Percentiles rank a stretch among this genome's conserved stretches.
phyloP scores from a whole-genome alignment of 1,140 invertebrate species.

The Hirudo medicinalis region DNA sequence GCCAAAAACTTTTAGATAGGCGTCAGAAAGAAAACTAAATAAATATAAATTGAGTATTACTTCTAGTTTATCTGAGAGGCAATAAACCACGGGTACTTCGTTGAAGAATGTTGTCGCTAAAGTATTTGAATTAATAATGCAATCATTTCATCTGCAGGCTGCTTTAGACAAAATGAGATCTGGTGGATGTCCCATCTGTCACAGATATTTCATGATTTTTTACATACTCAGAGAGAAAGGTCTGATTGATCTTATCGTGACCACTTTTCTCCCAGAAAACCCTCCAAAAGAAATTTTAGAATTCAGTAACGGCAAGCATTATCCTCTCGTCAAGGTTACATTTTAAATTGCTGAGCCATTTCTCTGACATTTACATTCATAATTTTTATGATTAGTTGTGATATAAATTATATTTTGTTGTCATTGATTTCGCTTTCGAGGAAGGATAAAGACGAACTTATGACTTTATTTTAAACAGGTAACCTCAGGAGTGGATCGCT shows the following conservation, averaged over 20 bases:
- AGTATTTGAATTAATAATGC: background rate
- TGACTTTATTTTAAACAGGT: conserved; percentile 9
- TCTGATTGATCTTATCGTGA: conserved; percentile 34
- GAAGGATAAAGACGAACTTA: too few species aligned
- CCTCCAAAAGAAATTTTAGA: conserved; percentile 34
- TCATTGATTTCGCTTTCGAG: too few species aligned
- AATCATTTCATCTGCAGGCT: conserved; percentile 22
- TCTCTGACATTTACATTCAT: background rate
- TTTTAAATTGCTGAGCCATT: conserved; percentile 12
- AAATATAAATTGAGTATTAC: background rate
- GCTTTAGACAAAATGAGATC: conserved; percentile 32
- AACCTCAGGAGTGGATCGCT: conserved; percentile 24
- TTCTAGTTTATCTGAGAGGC: too few species aligned
- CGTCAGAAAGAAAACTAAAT: background rate
- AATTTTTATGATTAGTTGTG: background rate
- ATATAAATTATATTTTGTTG: background rate
- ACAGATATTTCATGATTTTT: conserved; percentile 38
- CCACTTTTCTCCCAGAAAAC: conserved; percentile 33
- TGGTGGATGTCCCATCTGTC: conserved; percentile 37
- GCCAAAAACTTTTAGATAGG: background rate
- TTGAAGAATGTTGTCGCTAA: background rate
- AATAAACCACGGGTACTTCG: too few species aligned
- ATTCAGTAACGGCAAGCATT: conserved; percentile 31
- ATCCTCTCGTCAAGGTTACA: conserved; percentile 32
- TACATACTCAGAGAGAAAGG: conserved; percentile 34